phyloP scores from a whole-genome alignment of 1,140 invertebrate genomes.

The Mizuhopecten yessoensis region DNA sequence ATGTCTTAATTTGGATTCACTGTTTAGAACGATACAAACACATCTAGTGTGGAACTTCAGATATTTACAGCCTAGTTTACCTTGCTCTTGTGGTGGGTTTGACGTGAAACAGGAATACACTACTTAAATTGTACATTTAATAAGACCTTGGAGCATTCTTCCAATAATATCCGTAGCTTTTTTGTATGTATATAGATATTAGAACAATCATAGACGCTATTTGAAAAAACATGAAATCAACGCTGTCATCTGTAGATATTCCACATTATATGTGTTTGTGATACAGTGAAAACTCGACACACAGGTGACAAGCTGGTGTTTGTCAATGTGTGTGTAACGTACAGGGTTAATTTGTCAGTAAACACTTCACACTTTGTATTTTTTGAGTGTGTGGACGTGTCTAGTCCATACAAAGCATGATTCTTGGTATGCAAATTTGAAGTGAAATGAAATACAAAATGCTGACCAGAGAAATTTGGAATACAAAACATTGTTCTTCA shows the following conservation, averaged over 20 bases:
- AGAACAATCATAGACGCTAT: not conserved
- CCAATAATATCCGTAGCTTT: not conserved
- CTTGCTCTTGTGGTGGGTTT: not conserved
- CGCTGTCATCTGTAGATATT: not conserved
- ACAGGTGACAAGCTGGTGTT: not conserved
- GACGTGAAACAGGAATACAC: not conserved
- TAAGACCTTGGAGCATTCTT: too few species aligned
- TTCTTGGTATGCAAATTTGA: not conserved
- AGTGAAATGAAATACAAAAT: not conserved
- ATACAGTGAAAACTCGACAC: not conserved
- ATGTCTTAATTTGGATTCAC: too few species aligned
- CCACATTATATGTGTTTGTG: conserved; percentile 32
- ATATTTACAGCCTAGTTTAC: not conserved
- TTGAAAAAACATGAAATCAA: not conserved
- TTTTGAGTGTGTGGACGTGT: not conserved
- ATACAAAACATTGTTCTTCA: not conserved
- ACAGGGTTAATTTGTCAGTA: not conserved
- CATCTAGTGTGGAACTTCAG: not conserved
- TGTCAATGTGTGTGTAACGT: not conserved
- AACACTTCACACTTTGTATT: not conserved
- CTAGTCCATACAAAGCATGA: not conserved
- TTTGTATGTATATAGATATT: too few species aligned
- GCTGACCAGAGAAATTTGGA: not conserved
- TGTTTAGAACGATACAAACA: not conserved
- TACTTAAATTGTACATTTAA: too few species aligned